phyloP scores from a whole-genome alignment of 1,140 invertebrate species.

The Zaprionus inermis region DNA sequence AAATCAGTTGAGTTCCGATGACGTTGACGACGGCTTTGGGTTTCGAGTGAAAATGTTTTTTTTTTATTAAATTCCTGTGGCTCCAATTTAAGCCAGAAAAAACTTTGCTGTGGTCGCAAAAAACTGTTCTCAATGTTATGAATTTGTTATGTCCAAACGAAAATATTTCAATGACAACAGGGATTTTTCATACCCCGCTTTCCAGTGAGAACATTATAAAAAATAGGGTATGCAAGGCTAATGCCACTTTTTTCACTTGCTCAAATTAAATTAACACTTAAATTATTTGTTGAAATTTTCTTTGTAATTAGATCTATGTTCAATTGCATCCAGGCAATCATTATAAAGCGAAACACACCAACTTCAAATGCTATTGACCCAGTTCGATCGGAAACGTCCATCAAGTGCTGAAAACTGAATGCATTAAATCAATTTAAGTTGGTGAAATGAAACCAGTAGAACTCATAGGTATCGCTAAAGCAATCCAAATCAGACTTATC shows the following conservation, averaged over 20 bases:
- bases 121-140: not conserved
- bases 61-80: conserved; percentile 59
- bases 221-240: no score
- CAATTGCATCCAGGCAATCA: no score
- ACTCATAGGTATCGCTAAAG: not conserved
- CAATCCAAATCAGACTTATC: conserved; percentile 2
- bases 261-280: not conserved
- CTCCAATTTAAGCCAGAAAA: conserved; percentile 47
- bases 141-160: not conserved
- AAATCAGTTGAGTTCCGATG: conserved; percentile 57
- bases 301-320: not conserved
- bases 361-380: not conserved
- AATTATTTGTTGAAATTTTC: not conserved
- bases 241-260: not conserved
- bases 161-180: not conserved
- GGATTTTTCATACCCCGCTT: not conserved
- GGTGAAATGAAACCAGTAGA: not conserved
- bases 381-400: not conserved
- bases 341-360: not conserved
- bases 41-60: conserved; percentile 53
- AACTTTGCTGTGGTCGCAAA: conserved; percentile 14
- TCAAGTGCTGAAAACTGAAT: not conserved
- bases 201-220: no score
- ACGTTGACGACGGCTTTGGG: conserved; percentile 50
- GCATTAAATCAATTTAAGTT: not conserved